Evolutionary conservation across 2,888 invertebrate genomes (phyloP), one percentile per base, ranked within the genome.

Genomic region (Archaeoteleia sp.): DNA sequence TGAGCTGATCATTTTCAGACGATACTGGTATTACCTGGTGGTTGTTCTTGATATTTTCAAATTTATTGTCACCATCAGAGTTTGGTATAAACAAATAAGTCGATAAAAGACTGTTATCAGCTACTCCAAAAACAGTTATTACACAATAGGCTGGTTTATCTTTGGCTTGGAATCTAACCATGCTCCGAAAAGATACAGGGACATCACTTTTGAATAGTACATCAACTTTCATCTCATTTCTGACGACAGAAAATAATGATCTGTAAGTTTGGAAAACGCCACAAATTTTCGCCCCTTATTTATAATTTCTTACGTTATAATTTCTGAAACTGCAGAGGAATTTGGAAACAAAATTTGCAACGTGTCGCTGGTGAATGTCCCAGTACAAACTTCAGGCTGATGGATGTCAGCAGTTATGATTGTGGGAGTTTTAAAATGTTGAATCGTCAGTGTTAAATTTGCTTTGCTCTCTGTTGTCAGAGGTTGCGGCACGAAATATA

Each of bases 401-500:
- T 51, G 25, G 5, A 75, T 46, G 9, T 70, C 54, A 14, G 66
- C 48, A n/a, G 37, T 6, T 2, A 82, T 67, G 7, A 42, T 42
- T 0, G 71, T 13, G 3, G 46, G n/a, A 13, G 51, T 67, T 2
- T 53, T 29, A n/a, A 74, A 78, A 35, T 75, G 14, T 1, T 10
- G 46, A 0, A 71, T 55, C 6, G 35, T 60, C 8, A 85, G 29
- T 0, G 14, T 43, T 1, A 85, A 68, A 12, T 20, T 71, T 32
- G 74, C 67, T 20, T 80, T 77, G 1, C 70, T 53, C 14, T 63
- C 43, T 2, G 73, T 70, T 25, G 65, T 73, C 7, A 85, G 51
- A 0, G 82, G 82, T 7, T 85, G 74, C 0, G 86, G 83, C 13
- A 73, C 71, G 10, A 87, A 79, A 43, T 77, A 82, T 14, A 86